These are phyloP conservation scores for Linnaemya vulpina DNA, from an alignment of 2,888 invertebrate species.

Conservation along the genomic window DNA sequence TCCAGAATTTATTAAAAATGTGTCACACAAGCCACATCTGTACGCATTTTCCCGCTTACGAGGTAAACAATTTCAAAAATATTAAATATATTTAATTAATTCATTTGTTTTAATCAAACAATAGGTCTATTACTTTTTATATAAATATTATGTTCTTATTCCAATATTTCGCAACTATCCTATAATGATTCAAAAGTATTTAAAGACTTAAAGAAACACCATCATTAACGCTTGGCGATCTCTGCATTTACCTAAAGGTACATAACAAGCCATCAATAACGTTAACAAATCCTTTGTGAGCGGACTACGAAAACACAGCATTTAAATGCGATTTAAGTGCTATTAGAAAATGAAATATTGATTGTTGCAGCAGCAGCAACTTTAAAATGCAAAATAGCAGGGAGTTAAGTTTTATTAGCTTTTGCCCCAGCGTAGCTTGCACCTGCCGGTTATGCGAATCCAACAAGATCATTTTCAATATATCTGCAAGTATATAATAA, in stretches of 20 bases:
- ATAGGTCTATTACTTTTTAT: no score
- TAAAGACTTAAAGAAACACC: background rate
- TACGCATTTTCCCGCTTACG: no score
- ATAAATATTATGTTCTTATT: no score
- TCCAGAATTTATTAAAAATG: no score
- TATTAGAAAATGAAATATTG: constrained; percentile 50
- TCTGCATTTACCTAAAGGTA: constrained; percentile 27
- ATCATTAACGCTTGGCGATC: background rate
- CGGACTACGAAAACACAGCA: constrained; percentile 7
- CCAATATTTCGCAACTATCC: no score
- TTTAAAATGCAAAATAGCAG: background rate
- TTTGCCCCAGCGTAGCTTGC: constrained; percentile 38
- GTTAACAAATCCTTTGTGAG: constrained; percentile 22
- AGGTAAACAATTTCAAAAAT: no score
- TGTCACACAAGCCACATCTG: no score
- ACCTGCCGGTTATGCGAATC: constrained; percentile 62
- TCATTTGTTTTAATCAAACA: no score
- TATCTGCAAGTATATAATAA: background rate
- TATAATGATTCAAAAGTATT: no score
- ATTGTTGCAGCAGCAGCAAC: constrained; percentile 9
- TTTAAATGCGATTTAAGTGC: constrained; percentile 58
- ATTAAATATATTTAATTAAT: no score
- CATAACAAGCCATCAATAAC: constrained; percentile 43
- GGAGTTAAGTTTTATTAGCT: constrained; percentile 15
- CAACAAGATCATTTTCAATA: constrained; percentile 46